Percentiles rank a stretch among this genome's conserved stretches.
These are phyloP conservation scores for Macrobrachium nipponense DNA, from an alignment of 1,140 invertebrate genomes.

Conservation along the genomic window DNA sequence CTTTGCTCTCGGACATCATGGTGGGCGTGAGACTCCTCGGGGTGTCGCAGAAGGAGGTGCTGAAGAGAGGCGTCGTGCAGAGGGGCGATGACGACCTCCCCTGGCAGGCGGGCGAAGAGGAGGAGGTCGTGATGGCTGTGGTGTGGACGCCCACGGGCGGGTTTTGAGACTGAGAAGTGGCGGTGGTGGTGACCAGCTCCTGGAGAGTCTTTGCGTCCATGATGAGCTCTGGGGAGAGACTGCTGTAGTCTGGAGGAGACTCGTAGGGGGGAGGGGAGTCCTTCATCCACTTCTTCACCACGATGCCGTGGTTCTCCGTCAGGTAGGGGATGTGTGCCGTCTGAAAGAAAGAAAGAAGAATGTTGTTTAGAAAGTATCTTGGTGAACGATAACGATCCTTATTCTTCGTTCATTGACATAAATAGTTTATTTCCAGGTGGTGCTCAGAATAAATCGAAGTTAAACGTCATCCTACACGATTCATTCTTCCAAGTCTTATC, in stretches of 20 bases:
- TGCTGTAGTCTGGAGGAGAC: conserved; percentile 49
- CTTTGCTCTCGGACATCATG: conserved; percentile 19
- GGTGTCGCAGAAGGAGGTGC: conserved; percentile 50
- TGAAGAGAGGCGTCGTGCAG: conserved; percentile 55
- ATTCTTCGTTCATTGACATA: no score
- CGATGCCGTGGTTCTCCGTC: conserved; percentile 53
- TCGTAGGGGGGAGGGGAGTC: conserved; percentile 54
- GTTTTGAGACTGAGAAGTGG: background rate
- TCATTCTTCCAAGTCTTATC: no score
- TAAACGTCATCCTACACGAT: no score
- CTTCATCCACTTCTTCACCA: conserved; percentile 58
- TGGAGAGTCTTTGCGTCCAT: conserved; percentile 54
- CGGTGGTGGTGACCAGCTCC: conserved; percentile 28
- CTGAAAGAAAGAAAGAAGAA: background rate
- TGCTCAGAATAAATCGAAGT: no score
- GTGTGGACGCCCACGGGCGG: background rate
- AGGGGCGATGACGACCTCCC: conserved; percentile 35
- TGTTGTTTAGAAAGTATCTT: background rate
- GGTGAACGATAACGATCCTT: no score
- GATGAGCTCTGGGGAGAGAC: conserved; percentile 48
- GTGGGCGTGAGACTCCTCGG: conserved; percentile 50
- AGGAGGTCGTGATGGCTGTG: background rate
- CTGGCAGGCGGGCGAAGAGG: background rate
- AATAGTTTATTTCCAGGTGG: no score
- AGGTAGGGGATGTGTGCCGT: conserved; percentile 50